Base-by-base conservation (phyloP, 1,140 invertebrate species). In the Heliconius congener region DNA sequence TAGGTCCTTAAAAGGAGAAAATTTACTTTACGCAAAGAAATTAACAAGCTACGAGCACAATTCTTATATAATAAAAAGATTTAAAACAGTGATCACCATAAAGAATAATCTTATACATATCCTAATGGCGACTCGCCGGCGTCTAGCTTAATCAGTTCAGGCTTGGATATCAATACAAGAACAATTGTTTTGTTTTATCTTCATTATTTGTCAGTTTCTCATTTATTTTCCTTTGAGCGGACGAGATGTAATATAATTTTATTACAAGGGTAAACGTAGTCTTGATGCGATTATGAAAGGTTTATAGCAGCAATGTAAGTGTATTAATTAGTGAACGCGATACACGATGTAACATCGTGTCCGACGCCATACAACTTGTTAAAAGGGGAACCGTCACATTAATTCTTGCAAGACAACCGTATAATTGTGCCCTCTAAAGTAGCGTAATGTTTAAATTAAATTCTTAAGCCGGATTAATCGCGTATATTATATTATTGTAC, bases 381-480 rank as follows among this genome's bases (percentile, higher is more conserved):
- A 87, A 84, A 86, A 84, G 81, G 84, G 84, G 77, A 46, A 82
- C 77, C 77, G 78, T 78, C 81, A 81, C 86, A 83, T 88, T 89
- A 87, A 88, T 84, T 88, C 81, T 87, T 86, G 83, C 86, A 86
- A 86, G 84, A 89, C 85, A 85, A 77, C 84, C 84, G 79, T 80
- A 79, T 55, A 27, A n/a, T 16, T 75, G 75, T 50, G 83, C 81
- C 84, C 73, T 73, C 27, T 30, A 83, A 83, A 82, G 3, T 0
- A 9, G 81, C 75, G 81, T 66, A 1, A 27, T 13, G 8, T 80
- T 37, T 23, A 55, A 57, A 27, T 39, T 57, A 52, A 18, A 74
- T 50, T 73, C 37, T 46, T 27, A 19, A 19, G 6, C 3, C 13
- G 42, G 42, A 16, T 46, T 46, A 46, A 46, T 46, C 13, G 42